A percentile compares a stretch with the other conserved stretches of the same genome.
These are phyloP conservation scores for Hoplostethus mediterraneus DNA, from an alignment of 2,797 vertebrate species.

Conservation along the genomic window DNA sequence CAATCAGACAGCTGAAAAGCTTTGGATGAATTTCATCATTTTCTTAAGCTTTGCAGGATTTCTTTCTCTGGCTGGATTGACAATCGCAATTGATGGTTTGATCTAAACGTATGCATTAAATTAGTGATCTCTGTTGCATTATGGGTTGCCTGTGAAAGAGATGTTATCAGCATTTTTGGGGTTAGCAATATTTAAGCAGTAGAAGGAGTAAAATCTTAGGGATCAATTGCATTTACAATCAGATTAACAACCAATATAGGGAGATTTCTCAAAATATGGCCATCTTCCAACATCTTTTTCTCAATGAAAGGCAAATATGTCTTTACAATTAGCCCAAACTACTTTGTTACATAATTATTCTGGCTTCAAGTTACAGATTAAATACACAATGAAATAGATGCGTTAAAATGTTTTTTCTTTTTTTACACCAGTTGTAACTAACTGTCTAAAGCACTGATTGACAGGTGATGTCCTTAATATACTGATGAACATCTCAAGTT, in stretches of 20 bases:
- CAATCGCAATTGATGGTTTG: slow-evolving; percentile 66
- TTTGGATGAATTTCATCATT: slow-evolving; percentile 40
- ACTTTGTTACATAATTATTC: slow-evolving; percentile 40
- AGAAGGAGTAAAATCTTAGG: slow-evolving; percentile 42
- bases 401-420: slow-evolving; percentile 27
- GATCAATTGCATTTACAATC: slow-evolving; percentile 71
- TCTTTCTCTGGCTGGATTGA: slow-evolving; percentile 68
- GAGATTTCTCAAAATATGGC: slow-evolving; percentile 32
- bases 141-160: slow-evolving; percentile 46
- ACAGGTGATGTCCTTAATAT: slow-evolving; percentile 34
- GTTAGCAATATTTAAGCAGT: slow-evolving; percentile 73
- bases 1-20: slow-evolving; percentile 69
- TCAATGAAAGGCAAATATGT: slow-evolving; percentile 29
- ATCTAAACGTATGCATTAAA: neutral
- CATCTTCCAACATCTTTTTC: slow-evolving; percentile 30
- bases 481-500: slow-evolving; percentile 21
- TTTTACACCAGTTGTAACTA: slow-evolving; percentile 52
- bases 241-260: slow-evolving; percentile 43
- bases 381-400: slow-evolving; percentile 15
- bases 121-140: slow-evolving; percentile 59
- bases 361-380: slow-evolving; percentile 39
- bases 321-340: slow-evolving; percentile 7
- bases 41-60: slow-evolving; percentile 51
- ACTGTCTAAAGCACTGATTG: slow-evolving; percentile 53
- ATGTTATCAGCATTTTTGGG: slow-evolving; percentile 35